Evolutionary conservation across 2,888 invertebrate genomes (phyloP).

Genomic region (Sphaerophoria rueppellii): DNA sequence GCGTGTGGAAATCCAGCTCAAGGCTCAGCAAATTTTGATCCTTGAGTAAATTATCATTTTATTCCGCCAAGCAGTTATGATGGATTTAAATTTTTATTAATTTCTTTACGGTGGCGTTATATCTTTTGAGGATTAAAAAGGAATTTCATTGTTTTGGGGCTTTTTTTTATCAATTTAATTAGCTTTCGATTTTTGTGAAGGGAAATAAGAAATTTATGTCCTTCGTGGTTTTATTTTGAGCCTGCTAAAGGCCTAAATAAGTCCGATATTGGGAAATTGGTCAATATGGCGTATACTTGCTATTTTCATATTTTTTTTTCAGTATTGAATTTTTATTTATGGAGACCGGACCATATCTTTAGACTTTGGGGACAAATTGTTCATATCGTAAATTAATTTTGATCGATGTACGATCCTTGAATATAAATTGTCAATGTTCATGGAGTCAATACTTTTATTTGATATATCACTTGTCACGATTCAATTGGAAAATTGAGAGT

Average conservation of each 20-base stretch:
- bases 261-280: background rate
- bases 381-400: no score
- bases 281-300: background rate
- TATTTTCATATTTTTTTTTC: background rate
- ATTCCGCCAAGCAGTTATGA: background rate
- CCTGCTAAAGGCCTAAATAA: no score
- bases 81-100: background rate
- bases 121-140: background rate
- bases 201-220: background rate
- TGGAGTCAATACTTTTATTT: no score
- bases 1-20: constrained; percentile 1
- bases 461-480: no score
- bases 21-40: background rate
- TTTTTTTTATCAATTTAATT: constrained; percentile 5
- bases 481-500: no score
- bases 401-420: no score
- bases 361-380: no score
- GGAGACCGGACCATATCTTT: no score
- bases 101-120: background rate
- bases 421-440: no score
- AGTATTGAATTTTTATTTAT: background rate
- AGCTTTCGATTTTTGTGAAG: constrained; percentile 1
- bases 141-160: background rate
- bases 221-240: background rate
- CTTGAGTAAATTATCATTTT: constrained; percentile 2